These are phyloP conservation scores for Odontomachus brunneus DNA, from an alignment of 1,140 invertebrate species.

Conservation along the genomic window DNA sequence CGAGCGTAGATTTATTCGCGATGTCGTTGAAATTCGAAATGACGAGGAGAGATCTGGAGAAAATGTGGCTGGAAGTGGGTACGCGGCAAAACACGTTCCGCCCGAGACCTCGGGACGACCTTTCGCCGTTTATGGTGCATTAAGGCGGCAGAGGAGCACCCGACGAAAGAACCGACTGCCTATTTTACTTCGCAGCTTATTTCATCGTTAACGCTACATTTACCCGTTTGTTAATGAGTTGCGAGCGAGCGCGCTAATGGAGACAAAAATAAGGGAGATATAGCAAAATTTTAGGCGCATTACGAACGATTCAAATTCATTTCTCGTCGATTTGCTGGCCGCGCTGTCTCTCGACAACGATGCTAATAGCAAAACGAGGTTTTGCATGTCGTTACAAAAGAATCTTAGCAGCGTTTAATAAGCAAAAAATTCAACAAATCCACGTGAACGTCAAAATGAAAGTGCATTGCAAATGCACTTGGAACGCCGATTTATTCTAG, in stretches of 20 bases:
- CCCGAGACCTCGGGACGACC: slow-evolving; percentile 10
- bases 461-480: background rate
- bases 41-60: slow-evolving; percentile 41
- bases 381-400: background rate
- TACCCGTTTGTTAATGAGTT: slow-evolving; percentile 49
- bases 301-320: background rate
- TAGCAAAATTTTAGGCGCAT: slow-evolving; percentile 8
- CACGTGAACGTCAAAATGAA: background rate
- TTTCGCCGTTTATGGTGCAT: slow-evolving; percentile 40
- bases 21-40: slow-evolving; percentile 50
- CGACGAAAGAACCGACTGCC: slow-evolving; percentile 32
- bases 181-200: slow-evolving; percentile 48
- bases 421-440: slow-evolving; percentile 2
- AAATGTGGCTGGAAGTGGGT: slow-evolving; percentile 39
- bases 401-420: background rate
- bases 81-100: slow-evolving; percentile 27
- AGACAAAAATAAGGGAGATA: slow-evolving; percentile 5
- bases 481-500: background rate
- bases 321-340: background rate
- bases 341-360: background rate
- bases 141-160: slow-evolving; percentile 13
- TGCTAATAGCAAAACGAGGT: background rate
- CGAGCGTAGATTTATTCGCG: slow-evolving; percentile 52
- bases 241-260: slow-evolving; percentile 29
- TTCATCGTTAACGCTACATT: slow-evolving; percentile 44